Evolutionary conservation across 2,888 invertebrate genomes (phyloP).

Genomic region (Agriopis aurantiaria): DNA sequence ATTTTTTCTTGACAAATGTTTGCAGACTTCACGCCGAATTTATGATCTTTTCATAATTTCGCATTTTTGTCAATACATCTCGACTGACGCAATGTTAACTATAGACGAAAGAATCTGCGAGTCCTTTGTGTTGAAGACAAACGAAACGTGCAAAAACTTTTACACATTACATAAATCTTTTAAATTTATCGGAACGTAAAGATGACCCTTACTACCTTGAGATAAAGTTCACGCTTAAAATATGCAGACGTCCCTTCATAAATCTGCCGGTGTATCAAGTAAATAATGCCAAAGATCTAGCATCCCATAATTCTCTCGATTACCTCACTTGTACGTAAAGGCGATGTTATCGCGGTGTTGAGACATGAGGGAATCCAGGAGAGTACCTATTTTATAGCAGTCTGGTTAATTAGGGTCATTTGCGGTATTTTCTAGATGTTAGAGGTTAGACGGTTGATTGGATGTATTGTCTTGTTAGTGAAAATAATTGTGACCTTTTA

Average conservation of each 20-base stretch:
- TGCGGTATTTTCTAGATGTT: conserved; percentile 33
- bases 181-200: neutral
- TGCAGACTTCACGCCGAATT: conserved; percentile 24
- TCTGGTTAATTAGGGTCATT: conserved; percentile 40
- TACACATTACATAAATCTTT: conserved; percentile 9
- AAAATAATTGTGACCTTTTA: too few relatives aligned
- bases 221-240: conserved; percentile 7
- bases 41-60: conserved; percentile 28
- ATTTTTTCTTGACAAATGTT: conserved; percentile 25
- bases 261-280: conserved; percentile 41
- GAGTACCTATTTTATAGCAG: conserved; percentile 33
- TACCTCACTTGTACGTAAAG: conserved; percentile 36
- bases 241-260: conserved; percentile 36
- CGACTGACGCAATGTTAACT: neutral
- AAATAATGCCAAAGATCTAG: conserved; percentile 42
- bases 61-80: conserved; percentile 20
- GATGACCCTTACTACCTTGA: conserved; percentile 20
- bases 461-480: too few relatives aligned
- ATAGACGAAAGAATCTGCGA: conserved; percentile 8
- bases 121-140: conserved; percentile 22
- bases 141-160: conserved; percentile 19
- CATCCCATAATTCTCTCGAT: conserved; percentile 41
- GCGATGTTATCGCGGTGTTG: conserved; percentile 43
- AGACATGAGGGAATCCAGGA: conserved; percentile 43
- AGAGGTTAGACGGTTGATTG: conserved; percentile 24